Percentiles rank a stretch among this genome's conserved stretches.
Evolutionary conservation across 2,888 invertebrate genomes (phyloP).

Genomic region (Theodoxus fluviatilis): DNA sequence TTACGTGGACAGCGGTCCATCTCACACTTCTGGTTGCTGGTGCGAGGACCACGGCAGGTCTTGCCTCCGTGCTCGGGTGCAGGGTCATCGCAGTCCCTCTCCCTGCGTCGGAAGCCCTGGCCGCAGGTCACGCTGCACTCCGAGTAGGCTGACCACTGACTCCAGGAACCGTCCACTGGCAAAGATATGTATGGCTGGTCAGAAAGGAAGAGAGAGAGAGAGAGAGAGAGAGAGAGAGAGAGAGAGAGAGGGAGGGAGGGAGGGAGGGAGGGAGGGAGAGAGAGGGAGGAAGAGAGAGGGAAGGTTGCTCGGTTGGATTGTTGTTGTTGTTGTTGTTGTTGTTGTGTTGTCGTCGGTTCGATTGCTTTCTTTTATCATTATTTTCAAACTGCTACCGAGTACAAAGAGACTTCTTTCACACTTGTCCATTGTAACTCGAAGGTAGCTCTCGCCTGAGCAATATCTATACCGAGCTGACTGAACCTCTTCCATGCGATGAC

Average conservation of each 20-base stretch:
- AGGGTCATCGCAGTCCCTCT: constrained; percentile 53
- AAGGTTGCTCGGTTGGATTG: no score
- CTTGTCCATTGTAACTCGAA: no score
- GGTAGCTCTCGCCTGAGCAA: no score
- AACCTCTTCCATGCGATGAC: background rate
- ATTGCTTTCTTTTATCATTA: no score
- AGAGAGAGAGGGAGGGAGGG: background rate
- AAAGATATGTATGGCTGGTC: no score
- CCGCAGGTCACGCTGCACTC: constrained; percentile 58
- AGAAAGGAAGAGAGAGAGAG: background rate
- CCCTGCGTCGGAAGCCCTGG: constrained; percentile 47
- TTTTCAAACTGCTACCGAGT: no score
- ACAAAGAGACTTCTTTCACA: no score
- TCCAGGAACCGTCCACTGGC: constrained; percentile 59
- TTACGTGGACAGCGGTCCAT: constrained; percentile 54
- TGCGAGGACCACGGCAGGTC: constrained; percentile 42
- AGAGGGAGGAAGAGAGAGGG: no score
- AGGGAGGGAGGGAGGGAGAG: background rate
- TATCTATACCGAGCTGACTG: background rate
- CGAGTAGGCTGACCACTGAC: constrained; percentile 53
- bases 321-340: no score
- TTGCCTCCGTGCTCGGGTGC: constrained; percentile 51
- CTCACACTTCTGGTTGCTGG: constrained; percentile 48
- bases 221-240: background rate
- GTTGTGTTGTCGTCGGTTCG: no score